These are phyloP conservation scores for Subacronicta megacephala DNA, from an alignment of 2,888 invertebrate species.

Conservation along the genomic window DNA sequence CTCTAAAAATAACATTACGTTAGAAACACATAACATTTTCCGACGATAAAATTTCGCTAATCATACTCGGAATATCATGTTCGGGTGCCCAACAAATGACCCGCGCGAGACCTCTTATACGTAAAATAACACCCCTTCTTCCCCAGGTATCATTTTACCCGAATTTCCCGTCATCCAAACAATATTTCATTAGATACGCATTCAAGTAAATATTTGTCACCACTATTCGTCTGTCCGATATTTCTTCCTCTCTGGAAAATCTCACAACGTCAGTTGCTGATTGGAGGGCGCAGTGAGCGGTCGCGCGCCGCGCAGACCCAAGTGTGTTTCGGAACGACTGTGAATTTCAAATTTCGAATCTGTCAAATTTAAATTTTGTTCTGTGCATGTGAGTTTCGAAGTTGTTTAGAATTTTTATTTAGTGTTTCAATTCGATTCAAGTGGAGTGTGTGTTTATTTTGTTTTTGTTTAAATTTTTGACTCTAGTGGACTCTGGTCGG, in stretches of 20 bases:
- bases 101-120: slow-evolving; percentile 5
- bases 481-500: slow-evolving; percentile 15
- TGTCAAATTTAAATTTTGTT: slow-evolving; percentile 11
- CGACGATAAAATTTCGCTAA: slow-evolving; percentile 4
- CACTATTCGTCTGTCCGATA: slow-evolving; percentile 21
- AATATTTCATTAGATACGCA: slow-evolving; percentile 61
- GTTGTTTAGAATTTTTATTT: slow-evolving; percentile 11
- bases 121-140: slow-evolving; percentile 7
- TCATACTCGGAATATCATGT: slow-evolving; percentile 4
- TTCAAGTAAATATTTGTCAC: slow-evolving; percentile 56
- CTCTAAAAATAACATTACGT: no score
- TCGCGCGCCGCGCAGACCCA: slow-evolving; percentile 32
- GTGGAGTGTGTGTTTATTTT: slow-evolving; percentile 45
- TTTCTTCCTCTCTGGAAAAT: slow-evolving; percentile 47
- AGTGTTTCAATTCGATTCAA: slow-evolving; percentile 17
- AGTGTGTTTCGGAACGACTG: slow-evolving; percentile 34
- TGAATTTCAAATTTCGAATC: slow-evolving; percentile 25
- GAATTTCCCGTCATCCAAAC: slow-evolving; percentile 49
- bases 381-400: slow-evolving; percentile 18
- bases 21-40: neutral
- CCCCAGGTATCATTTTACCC: slow-evolving; percentile 39
- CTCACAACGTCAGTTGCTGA: slow-evolving; percentile 43
- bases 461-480: slow-evolving; percentile 21
- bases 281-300: slow-evolving; percentile 39
- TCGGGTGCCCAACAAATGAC: slow-evolving; percentile 8